These are phyloP conservation scores for Semnornis frantzii DNA, from an alignment of 2,113 vertebrate species.

Conservation along the genomic window DNA sequence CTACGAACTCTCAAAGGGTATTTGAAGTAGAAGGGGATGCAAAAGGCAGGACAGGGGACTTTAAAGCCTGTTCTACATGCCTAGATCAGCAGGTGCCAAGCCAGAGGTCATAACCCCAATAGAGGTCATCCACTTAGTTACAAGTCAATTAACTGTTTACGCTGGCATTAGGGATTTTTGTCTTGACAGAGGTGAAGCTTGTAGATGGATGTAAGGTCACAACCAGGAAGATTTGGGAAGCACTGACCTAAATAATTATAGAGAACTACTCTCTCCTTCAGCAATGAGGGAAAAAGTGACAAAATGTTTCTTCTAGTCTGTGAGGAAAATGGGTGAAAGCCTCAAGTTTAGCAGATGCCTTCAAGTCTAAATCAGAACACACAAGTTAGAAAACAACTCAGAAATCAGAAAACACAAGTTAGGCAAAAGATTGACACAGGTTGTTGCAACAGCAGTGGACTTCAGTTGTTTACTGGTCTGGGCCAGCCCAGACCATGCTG, in stretches of 20 bases:
- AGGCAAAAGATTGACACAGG: not conserved
- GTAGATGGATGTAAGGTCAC: conserved; percentile 18
- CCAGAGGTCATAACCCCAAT: not conserved
- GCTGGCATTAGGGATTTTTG: not conserved
- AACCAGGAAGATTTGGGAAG: conserved; percentile 7
- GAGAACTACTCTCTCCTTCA: not conserved
- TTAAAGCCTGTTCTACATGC: not conserved
- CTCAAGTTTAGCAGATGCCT: not conserved
- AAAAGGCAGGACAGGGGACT: not conserved
- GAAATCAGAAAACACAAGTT: not conserved
- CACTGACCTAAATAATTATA: conserved; percentile 37
- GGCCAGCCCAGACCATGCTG: not conserved
- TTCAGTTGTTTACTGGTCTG: not conserved
- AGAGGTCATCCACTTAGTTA: conserved; percentile 29
- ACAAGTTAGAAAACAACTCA: not conserved
- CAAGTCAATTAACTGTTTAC: conserved; percentile 1
- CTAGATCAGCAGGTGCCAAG: not conserved
- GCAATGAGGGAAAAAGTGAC: not conserved
- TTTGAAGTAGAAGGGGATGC: not conserved
- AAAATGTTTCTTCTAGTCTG: not conserved
- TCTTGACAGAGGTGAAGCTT: conserved; percentile 37
- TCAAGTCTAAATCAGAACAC: not conserved
- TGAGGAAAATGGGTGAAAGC: not conserved
- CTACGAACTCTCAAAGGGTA: not conserved
- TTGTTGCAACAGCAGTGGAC: not conserved